These are phyloP conservation scores for Nerophis lumbriciformis DNA, from an alignment of 2,113 vertebrate genomes.

Conservation along the genomic window DNA sequence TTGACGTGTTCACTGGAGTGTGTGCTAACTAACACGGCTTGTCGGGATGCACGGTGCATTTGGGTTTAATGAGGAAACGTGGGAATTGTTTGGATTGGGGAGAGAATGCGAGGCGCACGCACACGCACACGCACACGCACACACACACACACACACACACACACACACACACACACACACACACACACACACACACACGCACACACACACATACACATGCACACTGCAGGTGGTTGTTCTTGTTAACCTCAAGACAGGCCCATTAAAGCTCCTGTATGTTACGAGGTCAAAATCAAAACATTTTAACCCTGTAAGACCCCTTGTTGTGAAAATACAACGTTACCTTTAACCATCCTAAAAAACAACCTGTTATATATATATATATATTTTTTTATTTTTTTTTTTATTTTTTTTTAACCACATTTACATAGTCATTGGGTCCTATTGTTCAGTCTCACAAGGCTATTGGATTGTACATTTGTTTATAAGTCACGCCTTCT, in stretches of 20 bases:
- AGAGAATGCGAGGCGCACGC: slow-evolving; percentile 8
- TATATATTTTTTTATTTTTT: too few species aligned
- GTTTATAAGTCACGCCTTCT: too few species aligned
- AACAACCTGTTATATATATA: too few species aligned
- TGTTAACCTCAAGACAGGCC: slow-evolving; percentile 46
- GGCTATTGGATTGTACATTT: too few species aligned
- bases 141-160: slow-evolving; percentile 10
- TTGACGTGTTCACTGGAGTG: slow-evolving; percentile 39
- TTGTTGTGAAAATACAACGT: too few species aligned
- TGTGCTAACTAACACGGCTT: slow-evolving; percentile 24
- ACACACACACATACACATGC: slow-evolving; percentile 2
- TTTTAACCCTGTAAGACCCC: too few species aligned
- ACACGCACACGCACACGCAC: slow-evolving; percentile 6
- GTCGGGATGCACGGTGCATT: slow-evolving; percentile 38
- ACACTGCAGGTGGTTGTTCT: slow-evolving; percentile 37
- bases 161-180: slow-evolving; percentile 5
- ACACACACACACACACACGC: slow-evolving; percentile 12
- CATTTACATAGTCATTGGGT: too few species aligned
- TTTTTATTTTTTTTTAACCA: too few species aligned
- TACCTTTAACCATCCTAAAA: too few species aligned
- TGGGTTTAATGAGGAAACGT: slow-evolving; percentile 12
- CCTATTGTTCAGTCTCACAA: too few species aligned
- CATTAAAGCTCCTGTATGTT: slow-evolving; percentile 3
- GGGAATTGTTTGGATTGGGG: slow-evolving; percentile 6
- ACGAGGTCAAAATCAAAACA: too few species aligned